Evolutionary conservation across 1,140 invertebrate species (phyloP).

Genomic region (Zaprionus lachaisei): DNA sequence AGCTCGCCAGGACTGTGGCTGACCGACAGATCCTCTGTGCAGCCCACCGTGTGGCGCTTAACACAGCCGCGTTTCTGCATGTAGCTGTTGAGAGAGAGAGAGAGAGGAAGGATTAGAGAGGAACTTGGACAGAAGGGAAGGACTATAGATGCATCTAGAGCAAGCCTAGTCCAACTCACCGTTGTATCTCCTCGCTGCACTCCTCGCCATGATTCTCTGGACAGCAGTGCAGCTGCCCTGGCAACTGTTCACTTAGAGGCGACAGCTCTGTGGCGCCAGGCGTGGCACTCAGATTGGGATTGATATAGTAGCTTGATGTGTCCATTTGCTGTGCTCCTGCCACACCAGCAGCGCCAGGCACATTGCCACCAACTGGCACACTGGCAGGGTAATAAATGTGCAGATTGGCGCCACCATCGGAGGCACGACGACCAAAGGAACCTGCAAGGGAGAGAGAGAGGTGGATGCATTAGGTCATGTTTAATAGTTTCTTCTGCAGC

Average conservation of each 20-base stretch:
- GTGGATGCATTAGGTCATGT: background rate
- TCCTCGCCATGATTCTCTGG: constrained; percentile 66
- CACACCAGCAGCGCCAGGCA: constrained; percentile 21
- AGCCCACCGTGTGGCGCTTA: constrained; percentile 87
- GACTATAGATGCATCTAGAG: background rate
- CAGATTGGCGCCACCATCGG: constrained; percentile 97
- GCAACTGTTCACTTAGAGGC: constrained; percentile 57
- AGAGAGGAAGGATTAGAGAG: background rate
- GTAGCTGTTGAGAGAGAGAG: constrained; percentile 86
- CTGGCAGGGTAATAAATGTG: constrained; percentile 89
- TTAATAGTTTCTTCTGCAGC: background rate
- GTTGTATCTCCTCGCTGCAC: constrained; percentile 82
- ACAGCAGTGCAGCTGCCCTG: constrained; percentile 51
- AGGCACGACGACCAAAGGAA: constrained; percentile 95
- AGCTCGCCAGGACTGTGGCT: constrained; percentile 84
- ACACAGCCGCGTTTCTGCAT: constrained; percentile 89
- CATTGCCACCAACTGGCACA: constrained; percentile 48
- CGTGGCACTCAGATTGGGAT: constrained; percentile 46
- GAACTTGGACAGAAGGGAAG: background rate
- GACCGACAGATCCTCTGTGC: constrained; percentile 80
- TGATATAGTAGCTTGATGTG: constrained; percentile 72
- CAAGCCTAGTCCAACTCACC: constrained; percentile 28
- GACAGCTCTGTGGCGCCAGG: constrained; percentile 54
- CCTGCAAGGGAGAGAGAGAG: constrained; percentile 80
- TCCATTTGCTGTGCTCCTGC: constrained; percentile 41